A percentile compares a stretch with the other conserved stretches of the same genome.
Conservation (phyloP, 2,113 vertebrate genomes). For the Leucopsar rothschildi region DNA sequence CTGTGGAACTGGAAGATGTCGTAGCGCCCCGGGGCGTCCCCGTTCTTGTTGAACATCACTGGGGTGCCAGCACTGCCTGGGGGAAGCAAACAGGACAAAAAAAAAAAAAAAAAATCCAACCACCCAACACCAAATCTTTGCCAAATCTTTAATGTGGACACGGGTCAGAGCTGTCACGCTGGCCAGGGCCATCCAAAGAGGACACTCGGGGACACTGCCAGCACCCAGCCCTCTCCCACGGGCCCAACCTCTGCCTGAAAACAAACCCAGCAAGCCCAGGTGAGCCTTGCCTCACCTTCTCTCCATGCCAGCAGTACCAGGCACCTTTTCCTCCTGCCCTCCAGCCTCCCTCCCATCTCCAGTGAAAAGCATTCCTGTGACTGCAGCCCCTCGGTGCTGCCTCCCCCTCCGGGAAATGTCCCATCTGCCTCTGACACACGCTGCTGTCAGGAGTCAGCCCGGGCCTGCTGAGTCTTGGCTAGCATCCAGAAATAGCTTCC, state of each 20-base stretch:
- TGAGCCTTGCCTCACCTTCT: background rate
- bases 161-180: too few species aligned
- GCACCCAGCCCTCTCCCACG: background rate
- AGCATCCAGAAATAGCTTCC: conserved; percentile 54
- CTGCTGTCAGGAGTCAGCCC: conserved; percentile 42
- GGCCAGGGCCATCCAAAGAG: fast-evolving
- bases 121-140: background rate
- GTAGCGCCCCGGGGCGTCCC: conserved; percentile 90
- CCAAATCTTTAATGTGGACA: too few species aligned
- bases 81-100: conserved; percentile 13
- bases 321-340: background rate
- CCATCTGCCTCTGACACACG: conserved; percentile 53
- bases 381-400: conserved; percentile 8
- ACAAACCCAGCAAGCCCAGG: background rate
- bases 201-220: background rate
- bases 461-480: conserved; percentile 43
- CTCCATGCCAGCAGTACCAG: background rate
- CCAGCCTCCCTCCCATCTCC: background rate
- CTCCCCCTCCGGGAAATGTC: background rate
- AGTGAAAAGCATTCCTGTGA: background rate
- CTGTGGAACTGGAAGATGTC: conserved; percentile 95
- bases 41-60: conserved; percentile 93
- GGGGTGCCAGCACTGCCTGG: conserved; percentile 91
- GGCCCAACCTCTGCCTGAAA: background rate
- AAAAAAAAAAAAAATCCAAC: background rate